Conservation (phyloP, 2,113 vertebrate genomes). For the Takifugu flavidus region DNA sequence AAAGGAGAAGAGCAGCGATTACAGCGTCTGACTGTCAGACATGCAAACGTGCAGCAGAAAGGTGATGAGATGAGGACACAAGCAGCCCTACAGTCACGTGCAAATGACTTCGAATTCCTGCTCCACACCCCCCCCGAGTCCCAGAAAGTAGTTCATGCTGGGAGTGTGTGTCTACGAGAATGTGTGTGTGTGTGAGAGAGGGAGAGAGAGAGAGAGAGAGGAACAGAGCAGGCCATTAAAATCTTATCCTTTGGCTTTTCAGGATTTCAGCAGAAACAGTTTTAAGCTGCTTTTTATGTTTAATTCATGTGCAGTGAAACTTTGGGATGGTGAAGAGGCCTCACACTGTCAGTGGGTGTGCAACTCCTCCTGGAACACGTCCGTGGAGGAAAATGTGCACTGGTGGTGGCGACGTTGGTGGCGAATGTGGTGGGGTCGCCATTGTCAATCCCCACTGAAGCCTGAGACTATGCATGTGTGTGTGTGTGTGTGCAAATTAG, state of each 20-base stretch:
- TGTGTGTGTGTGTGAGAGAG: no score
- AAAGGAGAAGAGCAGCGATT: no score
- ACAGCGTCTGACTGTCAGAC: no score
- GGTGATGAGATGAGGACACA: no score
- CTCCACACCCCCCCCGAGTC: constrained; percentile 21
- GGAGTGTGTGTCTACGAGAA: not conserved
- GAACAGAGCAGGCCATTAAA: not conserved
- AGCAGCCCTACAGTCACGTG: not conserved
- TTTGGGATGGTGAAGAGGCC: not conserved
- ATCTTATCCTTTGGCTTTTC: not conserved
- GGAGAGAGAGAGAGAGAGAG: no score
- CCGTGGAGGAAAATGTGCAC: not conserved
- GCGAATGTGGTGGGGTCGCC: no score
- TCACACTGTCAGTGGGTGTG: not conserved
- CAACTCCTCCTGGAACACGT: not conserved
- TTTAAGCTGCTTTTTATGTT: no score
- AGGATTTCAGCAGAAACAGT: not conserved
- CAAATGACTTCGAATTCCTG: constrained; percentile 14
- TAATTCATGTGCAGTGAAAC: not conserved
- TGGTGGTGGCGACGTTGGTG: no score
- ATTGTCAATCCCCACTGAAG: no score
- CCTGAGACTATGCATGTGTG: no score
- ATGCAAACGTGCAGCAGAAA: no score
- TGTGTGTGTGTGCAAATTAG: no score
- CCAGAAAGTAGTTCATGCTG: constrained; percentile 9